A percentile compares a stretch with the other conserved stretches of the same genome.
phyloP scores from a whole-genome alignment of 35 echinoderm and acorn worm species.

The Holothuria glaberrima region DNA sequence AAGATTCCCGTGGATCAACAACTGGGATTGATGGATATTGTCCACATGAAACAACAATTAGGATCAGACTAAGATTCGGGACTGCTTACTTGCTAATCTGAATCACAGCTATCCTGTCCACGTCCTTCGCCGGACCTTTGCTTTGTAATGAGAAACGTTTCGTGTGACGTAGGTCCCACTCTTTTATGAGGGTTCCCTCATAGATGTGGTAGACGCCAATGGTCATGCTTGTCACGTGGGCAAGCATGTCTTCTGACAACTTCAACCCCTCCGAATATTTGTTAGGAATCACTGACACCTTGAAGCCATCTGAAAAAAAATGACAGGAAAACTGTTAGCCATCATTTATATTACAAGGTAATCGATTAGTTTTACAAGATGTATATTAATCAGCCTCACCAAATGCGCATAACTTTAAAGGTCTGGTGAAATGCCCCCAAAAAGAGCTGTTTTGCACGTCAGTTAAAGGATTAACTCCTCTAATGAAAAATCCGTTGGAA shows the following conservation, averaged over 20 bases:
- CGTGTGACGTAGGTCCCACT: conserved; percentile 82
- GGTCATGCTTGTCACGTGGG: conserved; percentile 52
- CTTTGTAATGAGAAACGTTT: conserved; percentile 80
- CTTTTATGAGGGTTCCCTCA: conserved; percentile 61
- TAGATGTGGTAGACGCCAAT: conserved; percentile 59
- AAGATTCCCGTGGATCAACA: too few relatives aligned
- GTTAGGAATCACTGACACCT: conserved; percentile 78
- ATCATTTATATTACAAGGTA: too few relatives aligned
- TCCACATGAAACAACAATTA: too few relatives aligned
- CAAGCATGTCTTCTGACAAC: conserved; percentile 65
- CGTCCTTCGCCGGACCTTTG: conserved; percentile 70
- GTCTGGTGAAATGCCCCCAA: too few relatives aligned
- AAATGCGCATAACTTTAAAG: too few relatives aligned
- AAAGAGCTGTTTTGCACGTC: too few relatives aligned
- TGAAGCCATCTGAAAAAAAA: conserved; percentile 58
- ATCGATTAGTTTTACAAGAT: too few relatives aligned
- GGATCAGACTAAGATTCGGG: not conserved
- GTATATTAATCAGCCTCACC: too few relatives aligned
- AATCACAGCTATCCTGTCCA: conserved; percentile 72
- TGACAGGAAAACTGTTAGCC: too few relatives aligned
- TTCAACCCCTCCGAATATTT: conserved; percentile 77
- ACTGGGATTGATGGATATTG: too few relatives aligned
- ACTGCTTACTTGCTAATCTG: conserved; percentile 78
- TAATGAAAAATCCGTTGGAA: too few relatives aligned
- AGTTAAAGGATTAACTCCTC: too few relatives aligned